Percentiles rank a stretch among this genome's conserved stretches.
Evolutionary conservation across 2,797 vertebrate species (phyloP).

Genomic region (Microcaecilia unicolor): DNA sequence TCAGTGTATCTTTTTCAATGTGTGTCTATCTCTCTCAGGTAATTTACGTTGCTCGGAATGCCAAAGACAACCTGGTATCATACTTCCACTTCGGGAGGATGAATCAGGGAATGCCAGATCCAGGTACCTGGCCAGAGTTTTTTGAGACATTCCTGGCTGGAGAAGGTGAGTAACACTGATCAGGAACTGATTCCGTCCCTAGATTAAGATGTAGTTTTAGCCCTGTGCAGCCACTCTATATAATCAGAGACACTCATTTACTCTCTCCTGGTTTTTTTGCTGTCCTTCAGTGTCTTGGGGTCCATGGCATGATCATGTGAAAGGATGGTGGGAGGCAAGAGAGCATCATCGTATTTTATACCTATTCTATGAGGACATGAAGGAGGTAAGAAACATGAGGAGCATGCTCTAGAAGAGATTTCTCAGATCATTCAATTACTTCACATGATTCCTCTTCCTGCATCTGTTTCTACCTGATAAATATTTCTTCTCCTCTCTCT

Average conservation of each 20-base stretch:
- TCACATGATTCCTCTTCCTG: too few relatives aligned
- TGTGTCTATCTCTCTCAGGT: slow-evolving; percentile 46
- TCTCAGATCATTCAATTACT: too few relatives aligned
- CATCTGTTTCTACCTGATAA: too few relatives aligned
- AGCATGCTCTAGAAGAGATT: too few relatives aligned
- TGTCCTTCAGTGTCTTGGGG: slow-evolving; percentile 33
- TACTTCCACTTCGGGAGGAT: slow-evolving; percentile 77
- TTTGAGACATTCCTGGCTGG: too few relatives aligned
- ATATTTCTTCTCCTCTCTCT: too few relatives aligned
- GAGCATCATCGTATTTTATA: slow-evolving; percentile 32
- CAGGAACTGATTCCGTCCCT: neutral
- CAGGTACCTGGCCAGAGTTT: slow-evolving; percentile 68
- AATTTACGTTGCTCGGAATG: slow-evolving; percentile 75
- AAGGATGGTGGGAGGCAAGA: slow-evolving; percentile 36
- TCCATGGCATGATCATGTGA: slow-evolving; percentile 41
- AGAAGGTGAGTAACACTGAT: slow-evolving; percentile 52
- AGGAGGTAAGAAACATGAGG: slow-evolving; percentile 29
- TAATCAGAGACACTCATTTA: neutral
- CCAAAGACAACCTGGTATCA: slow-evolving; percentile 78
- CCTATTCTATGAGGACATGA: slow-evolving; percentile 47
- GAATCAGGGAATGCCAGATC: slow-evolving; percentile 67
- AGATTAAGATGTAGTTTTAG: too few relatives aligned
- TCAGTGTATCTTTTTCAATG: too few relatives aligned
- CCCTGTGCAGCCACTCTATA: neutral
- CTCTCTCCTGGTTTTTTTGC: neutral